Base-by-base conservation (phyloP, 2,113 vertebrate species). In the Melanerpes aurifrons region DNA sequence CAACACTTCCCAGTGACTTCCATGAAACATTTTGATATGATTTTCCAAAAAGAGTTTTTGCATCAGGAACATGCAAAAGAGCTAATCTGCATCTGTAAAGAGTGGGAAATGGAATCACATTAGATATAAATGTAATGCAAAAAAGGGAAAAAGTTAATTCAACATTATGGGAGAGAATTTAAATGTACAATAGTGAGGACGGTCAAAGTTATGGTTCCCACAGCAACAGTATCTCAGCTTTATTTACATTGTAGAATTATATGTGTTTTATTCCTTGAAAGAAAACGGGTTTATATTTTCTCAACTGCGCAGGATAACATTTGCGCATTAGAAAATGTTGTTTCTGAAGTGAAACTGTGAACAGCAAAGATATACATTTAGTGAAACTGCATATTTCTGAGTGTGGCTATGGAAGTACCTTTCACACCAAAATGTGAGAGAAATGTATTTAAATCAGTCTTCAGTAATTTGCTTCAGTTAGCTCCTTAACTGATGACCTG, bases 1-100 rank as follows among this genome's bases (percentile, higher is more conserved):
- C 96, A 97, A 96, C 96, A 97, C 83, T 97, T 97, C 96, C 95
- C 84, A 96, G 95, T 94, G 94, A 94, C 93, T 97, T 97, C 97
- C 96, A 83, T 83, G 97, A 97, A 98, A 97, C 97, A 97, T 97
- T 97, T 97, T 98, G 97, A 97, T 98, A 97, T 96, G 97, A 98
- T 97, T 98, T 98, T 97, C 97, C 96, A 96, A 97, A 98, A 97
- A 97, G 96, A 97, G 95, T 90, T 98, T 97, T 97, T 97, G 97
- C 97, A 97, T 96, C 93, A 85, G 95, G 96, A 92, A 90, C 66
- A 32, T 94, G n/a, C 94, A 82, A 89, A 92, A 96, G 95, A 93
- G 82, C 92, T 97, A 97, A 98, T 98, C 97, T 98, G 96, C 97
- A 97, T 98, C 96, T 97, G 93, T 97, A 97, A 98, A 96, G 97